Base-by-base conservation (phyloP, 2,113 vertebrate genomes). In the Laticauda colubrina region DNA sequence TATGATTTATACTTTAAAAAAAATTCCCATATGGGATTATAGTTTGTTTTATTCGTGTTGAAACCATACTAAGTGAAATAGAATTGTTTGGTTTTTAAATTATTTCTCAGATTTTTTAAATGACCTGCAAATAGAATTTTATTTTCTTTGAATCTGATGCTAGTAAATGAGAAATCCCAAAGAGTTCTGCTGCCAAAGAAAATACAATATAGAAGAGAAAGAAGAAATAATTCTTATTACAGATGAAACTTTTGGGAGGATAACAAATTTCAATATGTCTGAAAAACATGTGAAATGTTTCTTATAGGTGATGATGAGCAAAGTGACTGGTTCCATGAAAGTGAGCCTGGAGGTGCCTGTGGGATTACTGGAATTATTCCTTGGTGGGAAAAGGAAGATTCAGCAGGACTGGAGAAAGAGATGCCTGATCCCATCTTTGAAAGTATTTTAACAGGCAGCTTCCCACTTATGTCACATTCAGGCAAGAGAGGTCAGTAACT, bases 271-370 rank as follows among this genome's bases (percentile, higher is more conserved):
- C 89, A 75, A 87, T 94, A 85, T 91, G 10, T 88, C 21, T 57
- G 8, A 39, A 39, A 57, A 89, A 81, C 34, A 81, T 21, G 7
- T 81, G 34, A 20, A 43, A 81, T 81, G 75, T 81, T 94, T 96
- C 18, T 92, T 87, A 93, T 96, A 99, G 99, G 98, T 64, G 99
- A 99, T 7, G 99, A 99, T 92, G 99, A 99, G 92, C 99, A 99
- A 97, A 99, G 99, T 20, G 99, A 99, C 96, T 99, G 99, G 99
- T 99, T 99, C 96, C 99, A 98, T 5, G 99, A 99, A 88, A 99
- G 98, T 0, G 99, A 99, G 88, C 96, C 98, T 0, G 98, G 98
- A 1, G 99, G 99, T 85, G 99, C 99, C 0, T 99, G 99, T 89
- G 99, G 99, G 61, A 98, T 99, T 87, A 98, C 99, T 0, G 99